Percentiles rank a stretch among this genome's conserved stretches.
These are phyloP conservation scores for Zaprionus capensis DNA, from an alignment of 1,140 invertebrate genomes.

Conservation along the genomic window DNA sequence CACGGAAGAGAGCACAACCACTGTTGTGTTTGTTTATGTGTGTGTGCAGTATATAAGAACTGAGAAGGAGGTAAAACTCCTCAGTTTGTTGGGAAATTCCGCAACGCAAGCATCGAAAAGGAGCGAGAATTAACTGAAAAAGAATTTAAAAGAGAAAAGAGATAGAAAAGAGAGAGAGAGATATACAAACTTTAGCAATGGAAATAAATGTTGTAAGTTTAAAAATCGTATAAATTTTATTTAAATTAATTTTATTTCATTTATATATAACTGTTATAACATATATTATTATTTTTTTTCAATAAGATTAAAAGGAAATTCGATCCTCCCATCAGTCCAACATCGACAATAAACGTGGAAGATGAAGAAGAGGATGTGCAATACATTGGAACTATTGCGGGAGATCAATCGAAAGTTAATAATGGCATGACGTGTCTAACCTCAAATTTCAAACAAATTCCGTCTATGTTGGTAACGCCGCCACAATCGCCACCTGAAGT, in stretches of 20 bases:
- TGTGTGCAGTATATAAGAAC: slow-evolving; percentile 25
- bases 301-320: neutral
- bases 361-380: slow-evolving; percentile 19
- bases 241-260: neutral
- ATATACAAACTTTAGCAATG: neutral
- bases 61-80: no score
- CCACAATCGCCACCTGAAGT: slow-evolving; percentile 41
- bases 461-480: slow-evolving; percentile 32
- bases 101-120: neutral
- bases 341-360: neutral
- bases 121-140: neutral
- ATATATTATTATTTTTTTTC: neutral
- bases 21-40: neutral
- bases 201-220: slow-evolving; percentile 14
- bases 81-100: slow-evolving; percentile 29
- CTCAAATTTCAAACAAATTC: slow-evolving; percentile 1
- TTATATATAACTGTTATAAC: neutral
- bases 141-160: neutral
- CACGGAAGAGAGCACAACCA: neutral
- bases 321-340: slow-evolving; percentile 22
- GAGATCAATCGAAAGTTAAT: neutral
- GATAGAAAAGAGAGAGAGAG: neutral
- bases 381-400: neutral
- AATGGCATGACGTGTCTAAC: neutral
- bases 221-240: neutral